Percentiles rank a stretch among this genome's conserved stretches.
phyloP scores from a whole-genome alignment of 2,113 vertebrate genomes.

The Circaetus gallicus region DNA sequence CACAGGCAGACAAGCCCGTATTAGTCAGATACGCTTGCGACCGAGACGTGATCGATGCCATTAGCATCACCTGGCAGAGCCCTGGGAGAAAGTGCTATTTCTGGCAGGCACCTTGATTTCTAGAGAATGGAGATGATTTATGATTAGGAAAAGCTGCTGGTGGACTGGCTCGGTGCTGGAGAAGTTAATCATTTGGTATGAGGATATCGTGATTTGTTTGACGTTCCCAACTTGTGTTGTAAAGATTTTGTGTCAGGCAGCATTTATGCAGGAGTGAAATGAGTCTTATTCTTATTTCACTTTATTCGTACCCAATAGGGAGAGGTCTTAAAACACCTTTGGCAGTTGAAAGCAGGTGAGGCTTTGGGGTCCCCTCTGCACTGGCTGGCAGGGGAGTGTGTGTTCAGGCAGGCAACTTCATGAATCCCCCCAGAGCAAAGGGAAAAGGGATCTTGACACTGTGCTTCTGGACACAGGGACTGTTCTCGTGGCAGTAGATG shows the following conservation, averaged over 20 bases:
- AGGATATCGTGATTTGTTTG: not conserved
- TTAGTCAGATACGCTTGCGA: not conserved
- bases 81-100: not conserved
- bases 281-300: not conserved
- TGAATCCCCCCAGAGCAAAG: not conserved
- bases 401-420: not conserved
- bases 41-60: not conserved
- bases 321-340: not conserved
- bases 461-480: not conserved
- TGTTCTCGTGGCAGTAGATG: accelerated
- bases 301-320: not conserved
- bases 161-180: not conserved
- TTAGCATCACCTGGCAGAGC: not conserved
- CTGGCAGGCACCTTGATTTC: slow-evolving; percentile 1
- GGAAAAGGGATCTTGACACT: not conserved
- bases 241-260: not conserved
- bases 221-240: not conserved
- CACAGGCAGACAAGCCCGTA: not conserved
- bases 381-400: not conserved
- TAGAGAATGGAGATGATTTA: not conserved
- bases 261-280: not conserved
- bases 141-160: not conserved
- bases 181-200: not conserved
- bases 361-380: not conserved
- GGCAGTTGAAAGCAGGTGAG: not conserved